Percentiles rank a stretch among this genome's conserved stretches.
Evolutionary conservation across 2,797 vertebrate species (phyloP).

Genomic region (Sebastes umbrosus): DNA sequence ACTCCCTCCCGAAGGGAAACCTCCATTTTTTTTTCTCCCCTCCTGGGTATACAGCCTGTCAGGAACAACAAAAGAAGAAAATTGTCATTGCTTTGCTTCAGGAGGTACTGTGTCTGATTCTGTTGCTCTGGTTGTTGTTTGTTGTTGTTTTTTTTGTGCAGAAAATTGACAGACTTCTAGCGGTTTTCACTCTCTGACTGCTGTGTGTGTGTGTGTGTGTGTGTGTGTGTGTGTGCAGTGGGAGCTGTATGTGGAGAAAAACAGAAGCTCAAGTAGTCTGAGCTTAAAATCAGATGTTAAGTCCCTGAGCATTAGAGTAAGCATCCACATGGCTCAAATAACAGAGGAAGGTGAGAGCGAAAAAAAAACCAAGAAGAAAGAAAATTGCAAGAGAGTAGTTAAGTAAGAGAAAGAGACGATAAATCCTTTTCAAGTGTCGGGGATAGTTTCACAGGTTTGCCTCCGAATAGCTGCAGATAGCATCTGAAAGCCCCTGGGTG

Average conservation of each 20-base stretch:
- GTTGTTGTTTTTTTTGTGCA: not conserved
- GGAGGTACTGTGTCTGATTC: conserved; percentile 61
- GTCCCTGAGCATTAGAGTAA: conserved; percentile 36
- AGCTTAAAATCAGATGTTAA: conserved; percentile 64
- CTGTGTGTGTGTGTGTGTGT: conserved; percentile 4
- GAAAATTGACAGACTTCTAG: conserved; percentile 58
- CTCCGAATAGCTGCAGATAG: conserved; percentile 38
- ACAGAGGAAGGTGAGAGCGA: not conserved
- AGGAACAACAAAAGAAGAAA: conserved; percentile 70
- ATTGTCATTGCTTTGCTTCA: conserved; percentile 60
- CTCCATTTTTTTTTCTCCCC: conserved; percentile 33
- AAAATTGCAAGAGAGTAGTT: conserved; percentile 15
- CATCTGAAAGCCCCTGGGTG: conserved; percentile 25
- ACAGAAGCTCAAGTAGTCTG: conserved; percentile 27
- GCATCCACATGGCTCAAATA: conserved; percentile 32
- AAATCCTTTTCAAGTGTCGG: conserved; percentile 17
- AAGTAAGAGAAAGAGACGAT: conserved; percentile 5
- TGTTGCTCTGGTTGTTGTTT: conserved; percentile 48
- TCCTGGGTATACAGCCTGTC: conserved; percentile 58
- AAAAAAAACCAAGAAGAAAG: not conserved
- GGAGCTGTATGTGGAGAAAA: conserved; percentile 17
- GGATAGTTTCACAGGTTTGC: conserved; percentile 19
- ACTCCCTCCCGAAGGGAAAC: conserved; percentile 67
- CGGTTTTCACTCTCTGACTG: conserved; percentile 29
- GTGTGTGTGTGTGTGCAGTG: conserved; percentile 18